Evolutionary conservation across 2,888 invertebrate species (phyloP).

Genomic region (Stenolophus ochropezus): DNA sequence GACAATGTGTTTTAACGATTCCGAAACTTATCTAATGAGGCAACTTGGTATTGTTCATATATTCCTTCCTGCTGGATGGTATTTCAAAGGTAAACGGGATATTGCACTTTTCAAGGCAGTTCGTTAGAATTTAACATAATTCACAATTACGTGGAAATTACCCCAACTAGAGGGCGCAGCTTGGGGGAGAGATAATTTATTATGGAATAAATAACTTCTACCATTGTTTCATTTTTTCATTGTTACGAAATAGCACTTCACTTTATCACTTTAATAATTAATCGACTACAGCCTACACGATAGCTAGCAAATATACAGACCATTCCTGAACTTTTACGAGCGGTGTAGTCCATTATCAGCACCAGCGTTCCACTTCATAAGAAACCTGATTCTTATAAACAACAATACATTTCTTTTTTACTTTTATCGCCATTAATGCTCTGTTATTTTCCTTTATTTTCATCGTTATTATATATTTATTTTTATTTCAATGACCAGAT

Average conservation of each 20-base stretch:
- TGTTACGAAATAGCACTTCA: conserved; percentile 5
- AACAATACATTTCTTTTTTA: background rate
- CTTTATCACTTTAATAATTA: conserved; percentile 37
- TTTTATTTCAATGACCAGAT: too few species aligned
- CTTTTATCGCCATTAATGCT: too few species aligned
- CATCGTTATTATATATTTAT: background rate
- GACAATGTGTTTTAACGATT: background rate
- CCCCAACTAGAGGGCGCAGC: background rate
- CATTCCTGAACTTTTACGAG: background rate
- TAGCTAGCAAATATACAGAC: background rate
- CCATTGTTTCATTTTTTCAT: conserved; percentile 45
- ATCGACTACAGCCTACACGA: background rate
- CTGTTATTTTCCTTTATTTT: too few species aligned
- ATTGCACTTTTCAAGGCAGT: conserved; percentile 13
- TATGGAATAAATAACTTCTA: conserved; percentile 43
- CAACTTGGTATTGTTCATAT: conserved; percentile 2
- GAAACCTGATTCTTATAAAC: background rate
- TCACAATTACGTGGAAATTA: conserved; percentile 15
- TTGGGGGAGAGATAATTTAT: conserved; percentile 45
- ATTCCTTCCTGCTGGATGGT: background rate
- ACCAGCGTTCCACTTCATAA: background rate
- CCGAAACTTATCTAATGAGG: background rate
- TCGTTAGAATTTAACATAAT: conserved; percentile 16
- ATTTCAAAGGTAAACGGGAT: background rate
- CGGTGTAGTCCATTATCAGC: background rate